These are phyloP conservation scores for Campoletis sonorensis DNA, from an alignment of 1,140 invertebrate genomes.

Conservation along the genomic window DNA sequence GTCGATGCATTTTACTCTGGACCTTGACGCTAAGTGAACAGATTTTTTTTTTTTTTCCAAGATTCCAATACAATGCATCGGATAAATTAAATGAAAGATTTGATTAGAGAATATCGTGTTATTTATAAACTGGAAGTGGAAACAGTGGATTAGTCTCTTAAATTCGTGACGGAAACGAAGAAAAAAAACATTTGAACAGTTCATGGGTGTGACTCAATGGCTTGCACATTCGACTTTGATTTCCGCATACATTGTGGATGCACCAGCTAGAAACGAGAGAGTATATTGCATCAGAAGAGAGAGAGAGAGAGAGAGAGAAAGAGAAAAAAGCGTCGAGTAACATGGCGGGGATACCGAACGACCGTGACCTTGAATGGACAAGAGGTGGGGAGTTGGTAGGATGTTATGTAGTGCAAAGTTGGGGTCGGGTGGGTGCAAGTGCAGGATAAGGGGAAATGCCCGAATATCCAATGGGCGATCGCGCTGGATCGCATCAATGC, in stretches of 20 bases:
- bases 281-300: neutral
- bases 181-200: no score
- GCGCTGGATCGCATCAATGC: neutral
- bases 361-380: slow-evolving; percentile 55
- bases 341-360: slow-evolving; percentile 53
- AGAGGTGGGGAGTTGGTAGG: slow-evolving; percentile 39
- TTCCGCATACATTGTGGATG: neutral
- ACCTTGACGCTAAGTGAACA: no score
- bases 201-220: no score
- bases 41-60: no score
- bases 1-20: no score
- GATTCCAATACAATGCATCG: no score
- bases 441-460: slow-evolving; percentile 66
- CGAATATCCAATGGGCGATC: slow-evolving; percentile 57
- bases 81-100: no score
- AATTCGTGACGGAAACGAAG: no score
- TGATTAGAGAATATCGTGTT: no score
- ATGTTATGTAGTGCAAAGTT: neutral
- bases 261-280: neutral
- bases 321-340: neutral
- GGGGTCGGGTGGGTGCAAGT: slow-evolving; percentile 50
- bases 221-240: no score
- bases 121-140: no score
- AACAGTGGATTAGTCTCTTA: no score
- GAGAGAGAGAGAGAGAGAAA: neutral